These are phyloP conservation scores for Hippopotamus amphibius DNA, from an alignment of 2,113 vertebrate species.

Conservation along the genomic window DNA sequence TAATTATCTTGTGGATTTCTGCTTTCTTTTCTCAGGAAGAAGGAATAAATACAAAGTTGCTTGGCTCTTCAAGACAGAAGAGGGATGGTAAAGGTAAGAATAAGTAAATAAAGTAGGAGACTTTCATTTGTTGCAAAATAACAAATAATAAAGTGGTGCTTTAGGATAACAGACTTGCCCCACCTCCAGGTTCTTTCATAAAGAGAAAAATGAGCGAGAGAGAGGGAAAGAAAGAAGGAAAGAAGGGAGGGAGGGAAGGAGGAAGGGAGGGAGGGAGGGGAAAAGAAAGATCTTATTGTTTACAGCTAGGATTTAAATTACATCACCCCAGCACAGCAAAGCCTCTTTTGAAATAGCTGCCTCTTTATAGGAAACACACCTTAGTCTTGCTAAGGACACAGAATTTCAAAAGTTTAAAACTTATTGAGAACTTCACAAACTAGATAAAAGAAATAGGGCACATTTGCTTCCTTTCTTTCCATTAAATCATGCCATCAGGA, in stretches of 20 bases:
- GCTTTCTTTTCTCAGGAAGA: constrained; percentile 26
- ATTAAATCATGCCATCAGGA: neutral
- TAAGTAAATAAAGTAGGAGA: neutral
- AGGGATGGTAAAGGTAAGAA: neutral
- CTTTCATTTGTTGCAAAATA: constrained; percentile 15
- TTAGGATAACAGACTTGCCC: neutral
- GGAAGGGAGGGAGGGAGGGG: fast-evolving
- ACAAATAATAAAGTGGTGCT: neutral
- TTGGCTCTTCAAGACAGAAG: constrained; percentile 49
- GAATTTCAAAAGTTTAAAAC: constrained; percentile 29
- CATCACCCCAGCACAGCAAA: neutral
- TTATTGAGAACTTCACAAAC: constrained; percentile 60
- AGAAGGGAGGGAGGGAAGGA: neutral
- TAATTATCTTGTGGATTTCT: constrained; percentile 1
- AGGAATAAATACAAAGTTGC: neutral
- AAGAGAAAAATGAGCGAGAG: neutral
- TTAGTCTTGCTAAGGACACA: neutral
- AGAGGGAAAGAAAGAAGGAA: fast-evolving
- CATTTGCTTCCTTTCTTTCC: neutral
- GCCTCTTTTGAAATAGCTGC: neutral
- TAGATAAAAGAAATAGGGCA: neutral
- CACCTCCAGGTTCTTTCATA: neutral
- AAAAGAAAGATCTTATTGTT: neutral
- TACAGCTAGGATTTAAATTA: neutral
- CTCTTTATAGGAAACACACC: neutral